phyloP scores from a whole-genome alignment of 1,140 invertebrate genomes.

The Drosophila micromelanica region DNA sequence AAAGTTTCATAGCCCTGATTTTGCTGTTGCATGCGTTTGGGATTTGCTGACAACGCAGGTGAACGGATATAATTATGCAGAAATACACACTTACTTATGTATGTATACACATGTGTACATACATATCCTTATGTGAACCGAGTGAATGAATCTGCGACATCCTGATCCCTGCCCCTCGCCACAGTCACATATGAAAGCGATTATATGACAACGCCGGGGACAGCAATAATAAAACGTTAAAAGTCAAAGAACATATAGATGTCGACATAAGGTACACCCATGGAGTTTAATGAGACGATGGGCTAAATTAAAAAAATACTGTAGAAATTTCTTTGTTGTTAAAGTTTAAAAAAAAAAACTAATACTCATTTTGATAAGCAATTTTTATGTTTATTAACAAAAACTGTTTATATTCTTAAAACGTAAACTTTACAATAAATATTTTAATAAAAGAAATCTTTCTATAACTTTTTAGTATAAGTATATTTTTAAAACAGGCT shows the following conservation, averaged over 20 bases:
- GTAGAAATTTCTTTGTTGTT: not conserved
- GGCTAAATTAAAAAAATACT: not conserved
- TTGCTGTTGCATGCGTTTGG: conserved; percentile 52
- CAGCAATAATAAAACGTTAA: conserved; percentile 61
- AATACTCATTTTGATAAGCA: too few relatives aligned
- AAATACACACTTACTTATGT: not conserved
- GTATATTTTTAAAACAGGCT: too few relatives aligned
- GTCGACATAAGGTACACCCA: conserved; percentile 17
- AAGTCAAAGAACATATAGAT: conserved; percentile 28
- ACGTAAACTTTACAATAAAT: too few relatives aligned
- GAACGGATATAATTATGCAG: conserved; percentile 38
- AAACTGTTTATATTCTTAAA: too few relatives aligned
- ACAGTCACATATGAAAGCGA: conserved; percentile 39
- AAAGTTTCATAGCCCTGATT: conserved; percentile 51
- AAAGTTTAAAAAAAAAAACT: too few relatives aligned
- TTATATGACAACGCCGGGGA: conserved; percentile 50
- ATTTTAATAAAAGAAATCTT: too few relatives aligned
- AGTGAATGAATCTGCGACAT: conserved; percentile 15
- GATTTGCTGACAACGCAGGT: conserved; percentile 67
- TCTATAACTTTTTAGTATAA: too few relatives aligned
- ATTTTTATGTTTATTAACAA: too few relatives aligned
- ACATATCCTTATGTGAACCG: not conserved
- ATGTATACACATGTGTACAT: conserved; percentile 5
- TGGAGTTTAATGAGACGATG: conserved; percentile 33
- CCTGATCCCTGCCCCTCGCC: conserved; percentile 16